Conservation (phyloP, 2,888 invertebrate genomes). For the Yponomeuta evonymella region DNA sequence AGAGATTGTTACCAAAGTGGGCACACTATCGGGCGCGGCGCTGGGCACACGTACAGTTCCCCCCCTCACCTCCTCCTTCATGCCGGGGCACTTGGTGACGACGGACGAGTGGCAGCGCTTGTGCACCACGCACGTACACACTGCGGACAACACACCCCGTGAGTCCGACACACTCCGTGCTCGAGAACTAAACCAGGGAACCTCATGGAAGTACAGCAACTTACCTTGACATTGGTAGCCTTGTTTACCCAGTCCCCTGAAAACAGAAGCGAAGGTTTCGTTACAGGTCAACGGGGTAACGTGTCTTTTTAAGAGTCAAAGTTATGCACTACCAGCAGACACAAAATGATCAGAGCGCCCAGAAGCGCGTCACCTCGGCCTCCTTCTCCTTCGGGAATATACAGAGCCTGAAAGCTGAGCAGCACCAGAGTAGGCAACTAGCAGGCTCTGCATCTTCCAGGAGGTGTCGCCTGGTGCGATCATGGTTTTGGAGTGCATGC, state of each 20-base stretch:
- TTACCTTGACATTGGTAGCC: constrained; percentile 98
- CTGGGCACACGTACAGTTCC: not conserved
- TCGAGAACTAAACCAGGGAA: not conserved
- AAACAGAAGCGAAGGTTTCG: constrained; percentile 52
- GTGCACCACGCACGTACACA: constrained; percentile 99
- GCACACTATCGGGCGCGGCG: not conserved
- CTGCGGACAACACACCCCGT: constrained; percentile 72
- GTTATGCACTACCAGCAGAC: too few relatives aligned
- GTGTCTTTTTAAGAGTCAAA: not conserved
- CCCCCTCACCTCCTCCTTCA: constrained; percentile 87
- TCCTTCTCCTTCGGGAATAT: too few relatives aligned
- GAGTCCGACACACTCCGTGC: not conserved
- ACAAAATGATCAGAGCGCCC: too few relatives aligned
- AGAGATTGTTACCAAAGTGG: not conserved
- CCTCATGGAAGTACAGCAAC: constrained; percentile 23
- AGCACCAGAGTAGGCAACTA: too few relatives aligned
- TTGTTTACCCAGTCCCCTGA: constrained; percentile 97
- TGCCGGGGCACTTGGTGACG: constrained; percentile 98
- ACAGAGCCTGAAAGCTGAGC: too few relatives aligned
- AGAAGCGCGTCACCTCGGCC: too few relatives aligned
- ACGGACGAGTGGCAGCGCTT: constrained; percentile 98
- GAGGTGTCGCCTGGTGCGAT: too few relatives aligned
- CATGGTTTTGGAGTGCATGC: too few relatives aligned
- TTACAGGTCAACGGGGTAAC: not conserved
- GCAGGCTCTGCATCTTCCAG: too few relatives aligned